Base-by-base conservation (phyloP, 2,888 invertebrate species). In the Metallyticus violacea region DNA sequence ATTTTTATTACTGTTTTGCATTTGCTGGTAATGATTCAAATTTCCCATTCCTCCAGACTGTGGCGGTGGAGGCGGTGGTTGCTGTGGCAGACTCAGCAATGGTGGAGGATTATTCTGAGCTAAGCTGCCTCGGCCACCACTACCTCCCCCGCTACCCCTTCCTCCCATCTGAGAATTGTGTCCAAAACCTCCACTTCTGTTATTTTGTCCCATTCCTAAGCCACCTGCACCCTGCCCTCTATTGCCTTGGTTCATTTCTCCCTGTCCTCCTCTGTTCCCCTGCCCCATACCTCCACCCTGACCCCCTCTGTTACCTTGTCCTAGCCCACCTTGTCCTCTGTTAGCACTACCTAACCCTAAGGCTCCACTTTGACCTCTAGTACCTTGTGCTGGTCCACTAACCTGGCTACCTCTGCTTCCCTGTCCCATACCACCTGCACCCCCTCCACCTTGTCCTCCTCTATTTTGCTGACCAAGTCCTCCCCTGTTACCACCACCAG, bases 1-100 rank as follows among this genome's bases (percentile, higher is more conserved):
- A 27, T 25, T 25, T 22, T 77, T 83, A 27, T 83, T 83, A n/a
- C 15, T 62, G 76, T 29, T 77, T 7, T 82, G 40, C 22, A 22
- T 79, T 7, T 83, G 83, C n/a, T 83, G 83, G n/a, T n/a, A 83
- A n/a, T 83, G 83, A 7, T 83, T 83, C 26, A 62, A 22, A 29
- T 83, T 83, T 77, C 40, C 30, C 29, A 78, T 15, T n/a, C 27
- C 30, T 79, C 79, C 30, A 15, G 40, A 28, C 7, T 79, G 82
- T n/a, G 79, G 85, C 9, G 85, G 85, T 26, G 85, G 85, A 27
- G 85, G 85, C 26, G 85, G 85, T n/a, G 85, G 85, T n/a, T 79
- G 85, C 22, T 80, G 40, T 25, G 80, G 77, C 15, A 85, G 27
- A 77, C 79, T 77, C 76, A 62, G 29, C 30, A 82, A 77, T 77